Evolutionary conservation across 1,140 invertebrate species (phyloP), one percentile per base, ranked within the genome.

Genomic region (Tyrophagus putrescentiae): DNA sequence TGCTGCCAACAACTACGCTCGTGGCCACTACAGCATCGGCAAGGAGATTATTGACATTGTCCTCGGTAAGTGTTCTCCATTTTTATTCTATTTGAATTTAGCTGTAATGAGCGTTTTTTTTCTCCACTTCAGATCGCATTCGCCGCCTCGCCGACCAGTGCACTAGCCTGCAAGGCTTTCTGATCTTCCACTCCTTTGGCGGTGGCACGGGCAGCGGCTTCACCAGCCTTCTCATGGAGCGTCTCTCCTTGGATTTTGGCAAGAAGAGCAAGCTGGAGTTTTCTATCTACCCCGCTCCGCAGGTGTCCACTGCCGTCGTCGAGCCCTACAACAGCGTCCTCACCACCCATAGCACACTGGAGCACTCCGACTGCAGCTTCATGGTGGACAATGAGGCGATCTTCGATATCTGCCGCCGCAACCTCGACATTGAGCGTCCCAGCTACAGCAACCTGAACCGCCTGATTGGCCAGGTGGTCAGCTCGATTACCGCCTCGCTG

Each of bases 271-370:
- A 83, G 70, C 69, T 87, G 9, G 84, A 87, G 68, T 87, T 84
- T 67, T 76, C 81, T 1, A 77, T 89, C 28, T 88, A 84, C 71
- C 85, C 86, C 11, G 80, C 86, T 7, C 86, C 86, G 1, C 79
- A 80, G 73, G 78, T 82, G 9, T 76, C 75, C 28, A 78, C 76
- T 0, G 79, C 86, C 11, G 84, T 93, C 44, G 86, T 92, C 1
- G 88, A 92, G 69, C 86, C 87, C 0, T 92, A 93, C 69, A 92
- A 92, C 71, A 80, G 85, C 0, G 75, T 90, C 7, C 70, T 91
- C 28, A 82, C 85, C 6, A 82, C 84, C 0, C 86, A 90, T 67
- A 81, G 80, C 28, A 82, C 81, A 29, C 76, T 92, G 67, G 82
- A 91, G 65, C 80, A 81, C 65, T 80, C 82, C 60, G 85, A 91